phyloP scores from a whole-genome alignment of 2,797 vertebrate genomes.

The Artibeus lituratus region DNA sequence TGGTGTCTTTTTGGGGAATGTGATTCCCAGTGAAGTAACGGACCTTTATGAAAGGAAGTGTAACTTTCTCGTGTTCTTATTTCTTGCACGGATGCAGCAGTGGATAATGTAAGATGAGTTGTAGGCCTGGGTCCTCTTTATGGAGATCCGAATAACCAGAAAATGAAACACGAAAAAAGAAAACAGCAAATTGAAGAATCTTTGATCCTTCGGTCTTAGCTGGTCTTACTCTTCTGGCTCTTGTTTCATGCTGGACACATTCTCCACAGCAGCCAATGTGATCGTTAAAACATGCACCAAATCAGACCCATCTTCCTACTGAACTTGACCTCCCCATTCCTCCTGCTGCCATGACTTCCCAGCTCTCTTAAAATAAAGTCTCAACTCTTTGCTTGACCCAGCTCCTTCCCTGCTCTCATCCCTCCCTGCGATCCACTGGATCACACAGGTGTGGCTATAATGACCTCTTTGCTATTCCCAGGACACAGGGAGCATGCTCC shows the following conservation, averaged over 20 bases:
- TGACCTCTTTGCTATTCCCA: background rate
- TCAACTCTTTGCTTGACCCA: background rate
- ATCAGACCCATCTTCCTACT: background rate
- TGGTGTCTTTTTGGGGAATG: background rate
- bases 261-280: background rate
- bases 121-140: too few relatives aligned
- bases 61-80: background rate
- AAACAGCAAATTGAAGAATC: background rate
- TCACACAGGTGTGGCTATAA: background rate
- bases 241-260: background rate
- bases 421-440: background rate
- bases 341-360: too few relatives aligned
- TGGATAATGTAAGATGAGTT: background rate
- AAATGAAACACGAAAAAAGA: background rate
- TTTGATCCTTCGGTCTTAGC: background rate
- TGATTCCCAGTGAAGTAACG: background rate
- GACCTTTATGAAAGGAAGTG: background rate
- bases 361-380: background rate
- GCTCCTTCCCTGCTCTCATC: background rate
- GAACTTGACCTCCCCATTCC: background rate
- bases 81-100: background rate
- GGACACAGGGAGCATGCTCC: background rate
- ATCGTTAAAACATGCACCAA: background rate
- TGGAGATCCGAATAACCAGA: background rate
- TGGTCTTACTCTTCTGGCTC: background rate